These are phyloP conservation scores for Parochlus steinenii DNA, from an alignment of 2,888 invertebrate species.

Conservation along the genomic window DNA sequence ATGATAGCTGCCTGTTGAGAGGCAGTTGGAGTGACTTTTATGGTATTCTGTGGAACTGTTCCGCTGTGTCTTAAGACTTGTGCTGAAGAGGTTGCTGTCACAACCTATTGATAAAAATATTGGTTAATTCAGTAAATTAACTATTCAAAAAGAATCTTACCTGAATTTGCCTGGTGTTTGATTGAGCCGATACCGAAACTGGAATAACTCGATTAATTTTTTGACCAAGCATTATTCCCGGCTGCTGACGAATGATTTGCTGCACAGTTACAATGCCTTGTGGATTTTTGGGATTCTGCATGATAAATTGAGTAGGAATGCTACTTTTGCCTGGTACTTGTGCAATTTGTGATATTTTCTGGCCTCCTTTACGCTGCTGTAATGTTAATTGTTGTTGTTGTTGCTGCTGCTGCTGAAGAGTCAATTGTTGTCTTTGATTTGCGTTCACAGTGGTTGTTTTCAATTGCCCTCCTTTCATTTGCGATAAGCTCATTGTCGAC, in stretches of 20 bases:
- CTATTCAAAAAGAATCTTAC: conserved; percentile 18
- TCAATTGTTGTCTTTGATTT: conserved; percentile 45
- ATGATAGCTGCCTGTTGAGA: conserved; percentile 36
- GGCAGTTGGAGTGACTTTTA: conserved; percentile 32
- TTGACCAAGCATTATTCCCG: conserved; percentile 41
- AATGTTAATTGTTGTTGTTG: conserved; percentile 33
- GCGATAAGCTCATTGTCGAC: conserved; percentile 26
- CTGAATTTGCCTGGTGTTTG: conserved; percentile 33
- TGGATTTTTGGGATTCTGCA: conserved; percentile 39
- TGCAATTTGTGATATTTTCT: conserved; percentile 18
- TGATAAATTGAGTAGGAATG: conserved; percentile 50
- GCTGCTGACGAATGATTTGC: conserved; percentile 47
- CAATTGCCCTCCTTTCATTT: conserved; percentile 29
- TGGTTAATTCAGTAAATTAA: conserved; percentile 1
- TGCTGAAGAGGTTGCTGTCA: conserved; percentile 34
- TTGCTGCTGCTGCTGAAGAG: conserved; percentile 40
- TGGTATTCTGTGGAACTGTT: conserved; percentile 28
- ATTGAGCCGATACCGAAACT: conserved; percentile 39
- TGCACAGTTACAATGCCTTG: conserved; percentile 52
- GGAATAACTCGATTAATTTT: conserved; percentile 47
- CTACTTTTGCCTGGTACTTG: conserved; percentile 29
- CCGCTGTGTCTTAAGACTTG: too few species aligned
- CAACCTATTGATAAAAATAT: conserved; percentile 29
- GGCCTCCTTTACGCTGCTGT: conserved; percentile 4
- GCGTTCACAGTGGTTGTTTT: conserved; percentile 40